Percentiles rank a stretch among this genome's conserved stretches.
Evolutionary conservation across 2,888 invertebrate species (phyloP).

Genomic region (Watsonalla binaria): DNA sequence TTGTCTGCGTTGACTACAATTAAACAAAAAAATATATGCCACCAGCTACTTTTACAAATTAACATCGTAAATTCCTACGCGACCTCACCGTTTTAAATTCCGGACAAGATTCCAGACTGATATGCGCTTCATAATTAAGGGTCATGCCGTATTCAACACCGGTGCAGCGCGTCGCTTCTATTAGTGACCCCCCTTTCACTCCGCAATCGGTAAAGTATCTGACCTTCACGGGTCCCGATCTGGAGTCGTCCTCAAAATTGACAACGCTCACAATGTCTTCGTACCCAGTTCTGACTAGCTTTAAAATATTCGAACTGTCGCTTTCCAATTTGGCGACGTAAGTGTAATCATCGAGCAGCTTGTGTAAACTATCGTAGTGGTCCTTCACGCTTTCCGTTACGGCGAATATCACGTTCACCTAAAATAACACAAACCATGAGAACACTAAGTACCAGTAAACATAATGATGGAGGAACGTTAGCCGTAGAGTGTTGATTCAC

Average conservation of each 20-base stretch:
- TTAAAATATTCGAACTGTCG: constrained; percentile 92
- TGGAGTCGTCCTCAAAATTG: constrained; percentile 79
- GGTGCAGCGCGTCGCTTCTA: constrained; percentile 78
- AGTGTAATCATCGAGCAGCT: constrained; percentile 84
- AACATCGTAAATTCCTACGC: constrained; percentile 7
- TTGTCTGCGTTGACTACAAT: constrained; percentile 57
- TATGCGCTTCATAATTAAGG: constrained; percentile 81
- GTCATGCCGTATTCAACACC: constrained; percentile 80
- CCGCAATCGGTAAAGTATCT: constrained; percentile 87
- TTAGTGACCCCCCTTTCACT: constrained; percentile 59
- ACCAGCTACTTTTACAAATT: constrained; percentile 3
- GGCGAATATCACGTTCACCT: constrained; percentile 92
- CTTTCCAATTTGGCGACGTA: constrained; percentile 87
- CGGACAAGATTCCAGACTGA: constrained; percentile 79
- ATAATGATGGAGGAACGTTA: constrained; percentile 6
- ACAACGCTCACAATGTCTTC: constrained; percentile 84
- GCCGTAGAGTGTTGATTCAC: constrained; percentile 9
- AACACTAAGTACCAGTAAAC: constrained; percentile 12
- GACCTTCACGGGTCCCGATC: constrained; percentile 80
- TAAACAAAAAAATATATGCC: constrained; percentile 4
- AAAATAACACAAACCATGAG: constrained; percentile 26
- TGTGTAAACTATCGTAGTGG: constrained; percentile 84
- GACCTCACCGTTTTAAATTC: constrained; percentile 62
- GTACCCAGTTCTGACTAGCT: constrained; percentile 89
- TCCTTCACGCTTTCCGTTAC: constrained; percentile 83